phyloP scores from a whole-genome alignment of 2,888 invertebrate species.

The Melanargia galathea region DNA sequence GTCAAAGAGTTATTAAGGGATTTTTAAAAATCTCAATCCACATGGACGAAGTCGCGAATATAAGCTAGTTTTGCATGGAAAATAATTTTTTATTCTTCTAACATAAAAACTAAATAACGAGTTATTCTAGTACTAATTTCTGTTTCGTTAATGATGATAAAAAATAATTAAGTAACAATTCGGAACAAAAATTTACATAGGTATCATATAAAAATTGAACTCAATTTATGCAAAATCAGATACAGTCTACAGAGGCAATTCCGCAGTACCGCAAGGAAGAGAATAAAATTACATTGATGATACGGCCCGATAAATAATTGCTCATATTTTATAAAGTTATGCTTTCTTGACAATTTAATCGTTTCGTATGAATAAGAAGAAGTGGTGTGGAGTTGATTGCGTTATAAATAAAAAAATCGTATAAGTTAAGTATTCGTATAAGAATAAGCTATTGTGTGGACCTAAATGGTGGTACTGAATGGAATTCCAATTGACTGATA shows the following conservation, averaged over 20 bases:
- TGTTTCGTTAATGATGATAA: too few relatives aligned
- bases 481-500: slow-evolving; percentile 24
- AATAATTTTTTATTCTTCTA: too few relatives aligned
- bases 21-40: too few relatives aligned
- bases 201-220: background rate
- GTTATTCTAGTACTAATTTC: too few relatives aligned
- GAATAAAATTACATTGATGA: slow-evolving; percentile 32
- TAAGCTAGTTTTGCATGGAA: too few relatives aligned
- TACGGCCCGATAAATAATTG: slow-evolving; percentile 24
- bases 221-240: slow-evolving; percentile 16
- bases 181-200: background rate
- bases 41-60: too few relatives aligned
- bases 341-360: slow-evolving; percentile 36
- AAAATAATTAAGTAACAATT: background rate
- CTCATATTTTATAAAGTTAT: slow-evolving; percentile 27
- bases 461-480: slow-evolving; percentile 29
- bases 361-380: slow-evolving; percentile 32
- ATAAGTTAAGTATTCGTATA: background rate
- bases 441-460: slow-evolving; percentile 35
- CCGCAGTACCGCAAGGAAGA: slow-evolving; percentile 22
- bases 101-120: too few relatives aligned
- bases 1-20: too few relatives aligned
- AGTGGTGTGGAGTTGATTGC: slow-evolving; percentile 21
- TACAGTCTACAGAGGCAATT: slow-evolving; percentile 16
- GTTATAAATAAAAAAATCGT: slow-evolving; percentile 13